These are phyloP conservation scores for Phaenicophaeus curvirostris DNA, from an alignment of 2,797 vertebrate species.

Conservation along the genomic window DNA sequence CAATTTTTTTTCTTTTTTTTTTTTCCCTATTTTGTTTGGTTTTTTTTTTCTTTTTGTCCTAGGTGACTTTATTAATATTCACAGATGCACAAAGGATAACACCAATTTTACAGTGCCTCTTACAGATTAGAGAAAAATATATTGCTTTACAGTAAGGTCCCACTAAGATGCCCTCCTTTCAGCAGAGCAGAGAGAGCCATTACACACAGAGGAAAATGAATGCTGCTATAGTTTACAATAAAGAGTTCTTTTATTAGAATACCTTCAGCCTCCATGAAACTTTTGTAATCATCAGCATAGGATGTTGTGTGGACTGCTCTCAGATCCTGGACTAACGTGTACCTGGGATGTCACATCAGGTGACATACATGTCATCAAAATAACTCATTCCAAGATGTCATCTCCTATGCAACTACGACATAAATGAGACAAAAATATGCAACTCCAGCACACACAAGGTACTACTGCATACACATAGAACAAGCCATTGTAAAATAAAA, in stretches of 20 bases:
- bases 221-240: not conserved
- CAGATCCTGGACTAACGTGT: fast-evolving
- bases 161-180: not conserved
- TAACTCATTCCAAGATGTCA: not conserved
- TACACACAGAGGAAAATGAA: not conserved
- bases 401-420: fast-evolving
- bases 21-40: no score
- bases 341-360: fast-evolving
- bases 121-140: not conserved
- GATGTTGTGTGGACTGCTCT: not conserved
- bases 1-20: not conserved
- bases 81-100: not conserved
- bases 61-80: not conserved
- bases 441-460: not conserved
- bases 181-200: not conserved
- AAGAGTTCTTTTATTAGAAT: not conserved
- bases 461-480: not conserved
- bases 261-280: not conserved
- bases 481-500: not conserved
- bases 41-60: not conserved
- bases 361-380: not conserved
- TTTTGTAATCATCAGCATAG: not conserved
- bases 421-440: not conserved
- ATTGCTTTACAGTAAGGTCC: not conserved
- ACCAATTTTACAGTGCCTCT: not conserved